A percentile compares a stretch with the other conserved stretches of the same genome.
Evolutionary conservation across 2,888 invertebrate genomes (phyloP).

Genomic region (Aporophyla nigra): DNA sequence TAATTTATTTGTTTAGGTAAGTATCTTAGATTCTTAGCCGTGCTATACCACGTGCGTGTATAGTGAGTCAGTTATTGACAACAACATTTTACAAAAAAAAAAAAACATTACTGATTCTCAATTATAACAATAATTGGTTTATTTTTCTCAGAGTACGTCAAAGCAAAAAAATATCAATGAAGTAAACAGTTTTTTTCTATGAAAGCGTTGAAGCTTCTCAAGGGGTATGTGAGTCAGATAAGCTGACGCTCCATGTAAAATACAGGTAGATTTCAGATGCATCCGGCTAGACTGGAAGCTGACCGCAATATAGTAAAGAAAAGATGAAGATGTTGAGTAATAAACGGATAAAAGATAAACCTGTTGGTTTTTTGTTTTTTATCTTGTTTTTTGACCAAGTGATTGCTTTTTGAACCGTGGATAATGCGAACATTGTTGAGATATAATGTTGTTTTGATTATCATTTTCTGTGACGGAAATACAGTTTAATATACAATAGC

Average conservation of each 20-base stretch:
- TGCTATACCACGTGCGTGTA: background rate
- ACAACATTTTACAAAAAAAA: background rate
- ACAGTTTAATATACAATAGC: too few species aligned
- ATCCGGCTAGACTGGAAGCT: too few species aligned
- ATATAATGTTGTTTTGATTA: background rate
- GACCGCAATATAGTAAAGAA: too few species aligned
- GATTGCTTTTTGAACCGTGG: background rate
- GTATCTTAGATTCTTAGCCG: background rate
- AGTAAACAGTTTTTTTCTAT: constrained; percentile 30
- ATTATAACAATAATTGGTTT: constrained; percentile 18
- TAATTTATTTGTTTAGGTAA: too few species aligned
- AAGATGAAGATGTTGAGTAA: too few species aligned
- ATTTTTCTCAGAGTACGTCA: constrained; percentile 30
- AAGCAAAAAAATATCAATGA: background rate
- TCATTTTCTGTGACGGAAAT: background rate
- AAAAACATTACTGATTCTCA: background rate
- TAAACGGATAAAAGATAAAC: too few species aligned
- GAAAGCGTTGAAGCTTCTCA: too few species aligned
- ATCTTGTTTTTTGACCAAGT: background rate
- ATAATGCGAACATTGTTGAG: background rate
- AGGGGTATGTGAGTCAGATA: too few species aligned
- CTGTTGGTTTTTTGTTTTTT: too few species aligned
- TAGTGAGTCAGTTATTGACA: background rate
- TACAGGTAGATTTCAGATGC: too few species aligned
- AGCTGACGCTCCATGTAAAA: too few species aligned